Base-by-base conservation (phyloP, 2,797 vertebrate genomes). In the Rhinichthys osculus region DNA sequence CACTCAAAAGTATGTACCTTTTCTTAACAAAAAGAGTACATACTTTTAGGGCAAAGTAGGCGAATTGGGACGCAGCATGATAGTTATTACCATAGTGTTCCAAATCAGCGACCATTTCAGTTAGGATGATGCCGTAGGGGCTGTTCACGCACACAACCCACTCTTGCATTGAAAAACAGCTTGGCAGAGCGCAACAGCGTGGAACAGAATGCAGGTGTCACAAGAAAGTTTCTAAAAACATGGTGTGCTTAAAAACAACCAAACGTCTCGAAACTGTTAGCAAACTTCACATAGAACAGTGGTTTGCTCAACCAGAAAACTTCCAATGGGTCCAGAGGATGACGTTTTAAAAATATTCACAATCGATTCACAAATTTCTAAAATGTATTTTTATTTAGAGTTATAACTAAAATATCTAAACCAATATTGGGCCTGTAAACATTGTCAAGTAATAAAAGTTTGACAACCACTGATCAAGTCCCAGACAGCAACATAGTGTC, bases 101-200 rank as follows among this genome's bases (percentile, higher is more conserved):
- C 54, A 59, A 40, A 78, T 78, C 52, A 78, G 54, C 3, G 10
- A 59, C 35, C 76, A 59, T 40, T 59, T 59, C 33, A 78, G 35
- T 27, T 40, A 17, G 13, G 35, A 78, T 78, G 35, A 40, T 59
- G 76, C 35, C 13, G 35, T 59, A 27, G 76, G 7, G 76, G 35
- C 35, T 40, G 76, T 78, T 78, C 76, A 40, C 13, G 1, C 64
- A 59, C 54, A 16, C 7, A 4, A 59, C 2, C 23, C 54, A 1
- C 35, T 78, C 76, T 78, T 78, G 35, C 76, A 78, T 78, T 78
- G 35, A 78, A 78, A 78, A 62, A n/a, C 13, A 40, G 17, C 76
- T 78, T 33, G 2, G 40, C 52, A 78, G 76, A 59, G 52, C 0
- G 35, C 54, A 59, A 59, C 76, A n/a, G 35, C 5, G 4, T 42